Conservation (phyloP, 2,888 invertebrate species). For the Xanthia icteritia region DNA sequence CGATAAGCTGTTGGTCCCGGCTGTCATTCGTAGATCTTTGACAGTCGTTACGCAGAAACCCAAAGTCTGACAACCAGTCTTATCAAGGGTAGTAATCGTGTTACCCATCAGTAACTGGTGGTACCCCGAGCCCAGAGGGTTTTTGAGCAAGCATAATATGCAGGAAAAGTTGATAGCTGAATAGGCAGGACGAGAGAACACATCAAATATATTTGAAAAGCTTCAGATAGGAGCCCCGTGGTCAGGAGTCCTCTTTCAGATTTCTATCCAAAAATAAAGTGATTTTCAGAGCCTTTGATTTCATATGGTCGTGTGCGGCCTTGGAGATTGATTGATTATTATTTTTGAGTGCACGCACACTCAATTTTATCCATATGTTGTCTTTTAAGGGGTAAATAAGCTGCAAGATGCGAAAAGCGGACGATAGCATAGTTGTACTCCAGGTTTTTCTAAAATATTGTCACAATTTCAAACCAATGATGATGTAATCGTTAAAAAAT, state of each 20-base stretch:
- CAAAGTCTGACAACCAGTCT: background rate
- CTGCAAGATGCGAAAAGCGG: background rate
- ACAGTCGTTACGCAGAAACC: background rate
- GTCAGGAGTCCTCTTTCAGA: too few relatives aligned
- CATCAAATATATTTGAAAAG: too few relatives aligned
- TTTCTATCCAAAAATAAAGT: too few relatives aligned
- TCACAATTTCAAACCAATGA: background rate
- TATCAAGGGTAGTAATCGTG: background rate
- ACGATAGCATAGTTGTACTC: background rate
- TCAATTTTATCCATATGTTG: background rate
- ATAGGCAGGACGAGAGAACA: too few relatives aligned
- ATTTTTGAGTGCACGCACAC: background rate
- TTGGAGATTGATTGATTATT: too few relatives aligned
- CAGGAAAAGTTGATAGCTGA: too few relatives aligned
- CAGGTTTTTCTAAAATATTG: background rate
- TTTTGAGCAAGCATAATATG: too few relatives aligned
- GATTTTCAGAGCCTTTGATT: too few relatives aligned
- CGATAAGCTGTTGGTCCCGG: background rate
- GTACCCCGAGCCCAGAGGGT: too few relatives aligned
- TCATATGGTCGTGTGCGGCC: too few relatives aligned
- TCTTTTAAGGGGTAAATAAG: background rate
- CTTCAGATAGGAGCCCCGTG: too few relatives aligned
- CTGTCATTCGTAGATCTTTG: background rate
- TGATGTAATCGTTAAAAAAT: background rate
- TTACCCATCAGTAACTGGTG: background rate